These are phyloP conservation scores for Zosterops pallidus DNA, from an alignment of 2,113 vertebrate species.

Conservation along the genomic window DNA sequence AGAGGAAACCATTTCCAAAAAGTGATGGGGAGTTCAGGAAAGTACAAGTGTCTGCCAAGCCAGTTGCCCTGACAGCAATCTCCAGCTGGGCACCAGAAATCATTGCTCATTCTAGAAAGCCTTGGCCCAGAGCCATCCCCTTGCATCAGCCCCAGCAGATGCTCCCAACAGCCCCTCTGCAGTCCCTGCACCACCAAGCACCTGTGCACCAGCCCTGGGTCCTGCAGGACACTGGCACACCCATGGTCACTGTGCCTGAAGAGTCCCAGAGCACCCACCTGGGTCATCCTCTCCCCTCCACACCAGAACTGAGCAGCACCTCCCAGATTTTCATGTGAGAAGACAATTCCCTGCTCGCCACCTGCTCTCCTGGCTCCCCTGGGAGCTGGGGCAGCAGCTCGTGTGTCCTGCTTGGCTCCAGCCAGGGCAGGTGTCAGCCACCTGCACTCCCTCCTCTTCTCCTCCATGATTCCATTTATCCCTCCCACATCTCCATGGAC, in stretches of 20 bases:
- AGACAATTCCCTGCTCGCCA: background rate
- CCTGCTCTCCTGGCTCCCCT: background rate
- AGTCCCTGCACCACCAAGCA: background rate
- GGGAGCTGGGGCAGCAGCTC: background rate
- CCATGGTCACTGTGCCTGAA: rapidly evolving
- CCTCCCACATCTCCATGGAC: background rate
- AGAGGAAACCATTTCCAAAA: background rate
- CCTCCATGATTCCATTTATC: background rate
- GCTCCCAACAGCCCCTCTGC: background rate
- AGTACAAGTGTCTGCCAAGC: background rate
- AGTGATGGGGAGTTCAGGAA: background rate
- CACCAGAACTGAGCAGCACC: rapidly evolving
- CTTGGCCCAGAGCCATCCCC: background rate
- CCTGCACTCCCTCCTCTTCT: background rate
- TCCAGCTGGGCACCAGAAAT: background rate
- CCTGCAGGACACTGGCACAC: background rate
- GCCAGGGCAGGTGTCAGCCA: background rate
- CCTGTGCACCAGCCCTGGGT: background rate
- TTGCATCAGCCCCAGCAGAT: background rate
- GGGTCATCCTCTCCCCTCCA: background rate
- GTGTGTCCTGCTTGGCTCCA: background rate
- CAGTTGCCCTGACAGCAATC: background rate
- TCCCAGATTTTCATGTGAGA: rapidly evolving
- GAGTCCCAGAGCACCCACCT: rapidly evolving
- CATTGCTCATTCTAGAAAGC: background rate